Conservation (phyloP, 2,888 invertebrate genomes). For the Drosophila neonasuta region DNA sequence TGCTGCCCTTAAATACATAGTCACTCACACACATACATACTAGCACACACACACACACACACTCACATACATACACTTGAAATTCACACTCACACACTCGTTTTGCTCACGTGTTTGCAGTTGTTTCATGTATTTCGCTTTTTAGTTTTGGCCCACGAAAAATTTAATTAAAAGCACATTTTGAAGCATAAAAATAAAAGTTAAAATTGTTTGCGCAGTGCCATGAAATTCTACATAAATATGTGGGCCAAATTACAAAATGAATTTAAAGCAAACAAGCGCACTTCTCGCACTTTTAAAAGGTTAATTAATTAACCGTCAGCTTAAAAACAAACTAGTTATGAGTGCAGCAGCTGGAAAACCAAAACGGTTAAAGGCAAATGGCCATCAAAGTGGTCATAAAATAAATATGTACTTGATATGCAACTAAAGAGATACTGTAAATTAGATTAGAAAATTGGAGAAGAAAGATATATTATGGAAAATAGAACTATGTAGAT, state of each 20-base stretch:
- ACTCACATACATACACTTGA: conserved; percentile 2
- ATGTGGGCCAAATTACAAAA: conserved; percentile 47
- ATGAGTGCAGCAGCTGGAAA: background rate
- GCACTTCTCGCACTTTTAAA: conserved; percentile 10
- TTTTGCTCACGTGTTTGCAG: conserved; percentile 9
- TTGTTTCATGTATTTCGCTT: conserved; percentile 21
- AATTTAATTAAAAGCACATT: conserved; percentile 62
- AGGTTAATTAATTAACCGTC: conserved; percentile 17
- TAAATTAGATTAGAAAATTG: background rate
- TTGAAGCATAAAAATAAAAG: conserved; percentile 24
- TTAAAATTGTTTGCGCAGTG: conserved; percentile 16
- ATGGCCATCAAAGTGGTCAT: background rate
- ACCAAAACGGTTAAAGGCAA: background rate
- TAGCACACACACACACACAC: background rate
- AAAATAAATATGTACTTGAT: background rate
- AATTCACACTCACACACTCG: background rate
- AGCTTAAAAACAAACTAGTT: background rate
- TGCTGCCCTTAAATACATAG: conserved; percentile 22
- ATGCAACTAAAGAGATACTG: background rate
- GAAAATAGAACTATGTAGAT: background rate
- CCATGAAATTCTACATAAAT: conserved; percentile 42
- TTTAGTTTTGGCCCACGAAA: conserved; percentile 26
- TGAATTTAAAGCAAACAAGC: conserved; percentile 40
- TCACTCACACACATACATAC: background rate
- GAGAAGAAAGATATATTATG: background rate